Conservation (phyloP, 1,140 invertebrate species). For the Cydia amplana region DNA sequence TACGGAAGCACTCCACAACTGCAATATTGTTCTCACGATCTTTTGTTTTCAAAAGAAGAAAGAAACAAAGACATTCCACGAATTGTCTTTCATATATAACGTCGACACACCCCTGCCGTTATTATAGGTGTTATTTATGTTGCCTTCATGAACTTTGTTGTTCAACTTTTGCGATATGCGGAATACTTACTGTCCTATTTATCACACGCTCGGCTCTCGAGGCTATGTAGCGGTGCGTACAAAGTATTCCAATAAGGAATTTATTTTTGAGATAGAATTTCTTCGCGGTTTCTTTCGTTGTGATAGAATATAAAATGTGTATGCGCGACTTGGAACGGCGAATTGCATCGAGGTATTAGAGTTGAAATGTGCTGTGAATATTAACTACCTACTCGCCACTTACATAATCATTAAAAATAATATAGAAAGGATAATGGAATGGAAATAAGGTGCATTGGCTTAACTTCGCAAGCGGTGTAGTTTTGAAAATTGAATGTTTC, state of each 20-base stretch:
- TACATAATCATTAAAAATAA: too few species aligned
- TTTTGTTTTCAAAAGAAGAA: conserved; percentile 17
- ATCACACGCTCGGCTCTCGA: conserved; percentile 1
- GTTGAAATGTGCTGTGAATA: too few species aligned
- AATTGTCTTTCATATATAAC: conserved; percentile 10
- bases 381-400: too few species aligned
- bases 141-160: conserved; percentile 30
- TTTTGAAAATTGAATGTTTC: too few species aligned
- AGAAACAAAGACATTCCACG: conserved; percentile 8
- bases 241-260: conserved; percentile 11
- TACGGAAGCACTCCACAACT: not conserved
- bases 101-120: not conserved
- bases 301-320: conserved; percentile 10
- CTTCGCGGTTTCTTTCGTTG: not conserved
- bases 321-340: not conserved
- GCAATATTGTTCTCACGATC: conserved; percentile 6
- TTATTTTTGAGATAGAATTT: conserved; percentile 16
- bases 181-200: conserved; percentile 27
- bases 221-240: not conserved
- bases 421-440: too few species aligned
- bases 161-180: conserved; percentile 29
- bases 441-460: too few species aligned
- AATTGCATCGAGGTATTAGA: too few species aligned
- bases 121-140: conserved; percentile 24
- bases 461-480: too few species aligned